These are phyloP conservation scores for Drosophila cardini DNA, from an alignment of 1,140 invertebrate genomes.

Conservation along the genomic window DNA sequence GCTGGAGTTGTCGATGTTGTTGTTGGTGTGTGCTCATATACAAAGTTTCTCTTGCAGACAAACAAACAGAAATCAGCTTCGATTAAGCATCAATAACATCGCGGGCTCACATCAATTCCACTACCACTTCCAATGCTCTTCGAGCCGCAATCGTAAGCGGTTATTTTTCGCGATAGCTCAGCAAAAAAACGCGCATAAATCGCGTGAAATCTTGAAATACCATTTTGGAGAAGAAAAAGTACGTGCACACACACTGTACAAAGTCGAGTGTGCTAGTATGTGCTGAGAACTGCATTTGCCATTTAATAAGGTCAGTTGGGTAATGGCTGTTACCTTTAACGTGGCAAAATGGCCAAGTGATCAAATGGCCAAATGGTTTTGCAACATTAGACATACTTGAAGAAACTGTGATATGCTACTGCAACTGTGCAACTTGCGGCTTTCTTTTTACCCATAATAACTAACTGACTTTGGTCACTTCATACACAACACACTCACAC, in stretches of 20 bases:
- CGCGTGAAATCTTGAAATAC: constrained; percentile 29
- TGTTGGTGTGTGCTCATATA: constrained; percentile 38
- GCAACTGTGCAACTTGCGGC: constrained; percentile 41
- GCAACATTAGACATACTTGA: constrained; percentile 31
- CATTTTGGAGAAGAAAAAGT: constrained; percentile 20
- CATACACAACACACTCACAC: background rate
- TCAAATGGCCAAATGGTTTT: background rate
- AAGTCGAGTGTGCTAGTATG: background rate
- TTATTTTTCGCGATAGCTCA: constrained; percentile 24
- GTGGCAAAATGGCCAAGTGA: constrained; percentile 43
- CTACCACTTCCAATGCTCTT: constrained; percentile 19
- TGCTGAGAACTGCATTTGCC: constrained; percentile 32
- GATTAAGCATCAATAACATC: constrained; percentile 43
- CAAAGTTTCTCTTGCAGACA: constrained; percentile 67
- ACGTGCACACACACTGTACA: background rate
- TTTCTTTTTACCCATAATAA: constrained; percentile 56
- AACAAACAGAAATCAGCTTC: constrained; percentile 34
- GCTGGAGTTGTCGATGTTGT: constrained; percentile 9
- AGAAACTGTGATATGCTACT: constrained; percentile 56
- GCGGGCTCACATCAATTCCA: constrained; percentile 1
- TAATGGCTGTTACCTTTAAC: constrained; percentile 68
- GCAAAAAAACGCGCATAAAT: constrained; percentile 45
- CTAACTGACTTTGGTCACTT: constrained; percentile 45
- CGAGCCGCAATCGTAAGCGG: constrained; percentile 21
- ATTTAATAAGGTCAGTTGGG: constrained; percentile 78